Evolutionary conservation across 1,140 invertebrate genomes (phyloP).

Genomic region (Neodiprion fabricii): DNA sequence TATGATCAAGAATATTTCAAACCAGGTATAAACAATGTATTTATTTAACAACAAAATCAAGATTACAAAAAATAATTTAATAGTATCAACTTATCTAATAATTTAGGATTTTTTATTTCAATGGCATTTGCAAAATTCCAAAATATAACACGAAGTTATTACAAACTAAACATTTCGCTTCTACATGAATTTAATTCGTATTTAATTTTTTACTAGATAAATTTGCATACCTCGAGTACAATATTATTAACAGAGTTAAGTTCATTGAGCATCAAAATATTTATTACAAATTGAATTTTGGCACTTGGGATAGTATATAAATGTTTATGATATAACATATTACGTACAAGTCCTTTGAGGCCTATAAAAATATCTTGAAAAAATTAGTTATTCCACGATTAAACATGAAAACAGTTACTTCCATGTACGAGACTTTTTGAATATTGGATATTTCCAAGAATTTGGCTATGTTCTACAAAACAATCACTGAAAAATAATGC

Average conservation of each 20-base stretch:
- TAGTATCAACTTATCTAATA: conserved; percentile 9
- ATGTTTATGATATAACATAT: neutral
- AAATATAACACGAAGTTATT: neutral
- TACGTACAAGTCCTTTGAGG: neutral
- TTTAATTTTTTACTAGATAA: neutral
- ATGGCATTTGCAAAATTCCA: neutral
- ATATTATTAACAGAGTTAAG: neutral
- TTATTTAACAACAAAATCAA: conserved; percentile 30
- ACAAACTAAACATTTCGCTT: conserved; percentile 9
- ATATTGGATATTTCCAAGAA: neutral
- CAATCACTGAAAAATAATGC: neutral
- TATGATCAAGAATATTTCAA: neutral
- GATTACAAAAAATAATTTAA: conserved; percentile 28
- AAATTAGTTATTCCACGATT: neutral
- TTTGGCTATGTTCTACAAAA: neutral
- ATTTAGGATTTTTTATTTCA: neutral
- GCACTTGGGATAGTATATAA: conserved; percentile 11
- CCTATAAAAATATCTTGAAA: neutral
- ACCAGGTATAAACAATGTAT: conserved; percentile 25
- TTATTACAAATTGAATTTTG: conserved; percentile 12
- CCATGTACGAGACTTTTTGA: neutral
- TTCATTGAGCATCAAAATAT: neutral
- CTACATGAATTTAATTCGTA: conserved; percentile 16
- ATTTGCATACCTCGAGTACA: neutral
- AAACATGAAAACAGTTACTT: neutral